Evolutionary conservation across 2,888 invertebrate genomes (phyloP).

Genomic region (Agonopterix subpropinquella): DNA sequence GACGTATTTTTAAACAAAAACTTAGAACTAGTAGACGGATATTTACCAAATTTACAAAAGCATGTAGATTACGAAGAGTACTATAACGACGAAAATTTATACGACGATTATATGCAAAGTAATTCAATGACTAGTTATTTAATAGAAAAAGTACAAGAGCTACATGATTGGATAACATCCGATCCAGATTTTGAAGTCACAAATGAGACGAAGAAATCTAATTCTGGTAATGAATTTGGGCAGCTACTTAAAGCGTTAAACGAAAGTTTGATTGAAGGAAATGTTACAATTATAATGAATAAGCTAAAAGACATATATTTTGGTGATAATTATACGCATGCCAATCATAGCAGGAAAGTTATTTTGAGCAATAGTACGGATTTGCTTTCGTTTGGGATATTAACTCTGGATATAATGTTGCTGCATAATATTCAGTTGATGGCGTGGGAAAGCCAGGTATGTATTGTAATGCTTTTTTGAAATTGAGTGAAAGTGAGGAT

Average conservation of each 20-base stretch:
- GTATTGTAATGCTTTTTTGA: background rate
- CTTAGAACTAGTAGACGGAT: slow-evolving; percentile 38
- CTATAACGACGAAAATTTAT: slow-evolving; percentile 59
- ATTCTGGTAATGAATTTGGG: slow-evolving; percentile 39
- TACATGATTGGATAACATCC: slow-evolving; percentile 66
- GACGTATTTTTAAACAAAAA: slow-evolving; percentile 23
- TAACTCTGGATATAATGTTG: slow-evolving; percentile 74
- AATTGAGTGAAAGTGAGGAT: too few relatives aligned
- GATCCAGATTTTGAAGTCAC: slow-evolving; percentile 50
- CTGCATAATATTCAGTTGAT: slow-evolving; percentile 74
- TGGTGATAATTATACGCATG: slow-evolving; percentile 47
- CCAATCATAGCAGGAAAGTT: slow-evolving; percentile 38
- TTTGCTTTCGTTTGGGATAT: slow-evolving; percentile 71
- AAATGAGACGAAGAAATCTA: slow-evolving; percentile 24
- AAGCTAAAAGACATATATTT: slow-evolving; percentile 71
- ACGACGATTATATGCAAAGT: slow-evolving; percentile 65
- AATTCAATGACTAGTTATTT: slow-evolving; percentile 65
- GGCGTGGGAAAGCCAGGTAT: slow-evolving; percentile 71
- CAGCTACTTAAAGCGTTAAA: slow-evolving; percentile 66
- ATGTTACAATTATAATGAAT: slow-evolving; percentile 63
- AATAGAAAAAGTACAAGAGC: slow-evolving; percentile 67
- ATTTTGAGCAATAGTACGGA: slow-evolving; percentile 63
- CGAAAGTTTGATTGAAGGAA: slow-evolving; percentile 65
- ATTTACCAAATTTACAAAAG: slow-evolving; percentile 32
- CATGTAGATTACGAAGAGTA: slow-evolving; percentile 51